These are phyloP conservation scores for Ephialtes manifestator DNA, from an alignment of 2,888 invertebrate species.

Conservation along the genomic window DNA sequence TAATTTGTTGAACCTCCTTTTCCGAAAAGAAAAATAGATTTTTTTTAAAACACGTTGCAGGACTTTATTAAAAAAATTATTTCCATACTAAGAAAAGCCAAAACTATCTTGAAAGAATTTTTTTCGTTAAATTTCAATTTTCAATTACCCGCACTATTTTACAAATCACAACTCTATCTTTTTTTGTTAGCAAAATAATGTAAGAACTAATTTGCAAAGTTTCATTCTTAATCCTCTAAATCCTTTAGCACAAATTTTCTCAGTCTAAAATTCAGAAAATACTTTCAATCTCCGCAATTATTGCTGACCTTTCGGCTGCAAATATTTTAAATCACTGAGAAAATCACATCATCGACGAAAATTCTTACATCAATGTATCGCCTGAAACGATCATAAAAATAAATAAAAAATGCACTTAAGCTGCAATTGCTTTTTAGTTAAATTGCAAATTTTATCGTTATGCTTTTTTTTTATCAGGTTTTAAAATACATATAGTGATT, in stretches of 20 bases:
- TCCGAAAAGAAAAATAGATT: too few species aligned
- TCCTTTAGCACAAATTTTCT: not conserved
- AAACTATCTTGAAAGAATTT: not conserved
- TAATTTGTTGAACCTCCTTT: not conserved
- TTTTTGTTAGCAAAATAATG: not conserved
- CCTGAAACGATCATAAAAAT: too few species aligned
- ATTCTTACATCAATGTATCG: too few species aligned
- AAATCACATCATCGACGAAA: not conserved
- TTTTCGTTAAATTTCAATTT: too few species aligned
- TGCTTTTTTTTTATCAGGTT: too few species aligned
- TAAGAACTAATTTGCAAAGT: not conserved
- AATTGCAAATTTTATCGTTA: too few species aligned
- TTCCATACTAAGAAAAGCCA: not conserved
- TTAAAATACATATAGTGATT: not conserved
- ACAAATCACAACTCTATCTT: not conserved
- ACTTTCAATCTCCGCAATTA: not conserved
- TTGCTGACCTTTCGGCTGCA: not conserved
- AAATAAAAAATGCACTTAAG: too few species aligned
- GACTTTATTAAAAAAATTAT: not conserved
- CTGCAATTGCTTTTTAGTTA: too few species aligned
- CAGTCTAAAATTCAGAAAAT: not conserved
- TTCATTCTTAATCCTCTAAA: not conserved
- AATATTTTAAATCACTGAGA: not conserved
- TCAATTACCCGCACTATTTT: not conserved
- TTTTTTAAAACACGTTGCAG: not conserved